Base-by-base conservation (phyloP, 2,113 vertebrate genomes). In the Xiphophorus couchianus region DNA sequence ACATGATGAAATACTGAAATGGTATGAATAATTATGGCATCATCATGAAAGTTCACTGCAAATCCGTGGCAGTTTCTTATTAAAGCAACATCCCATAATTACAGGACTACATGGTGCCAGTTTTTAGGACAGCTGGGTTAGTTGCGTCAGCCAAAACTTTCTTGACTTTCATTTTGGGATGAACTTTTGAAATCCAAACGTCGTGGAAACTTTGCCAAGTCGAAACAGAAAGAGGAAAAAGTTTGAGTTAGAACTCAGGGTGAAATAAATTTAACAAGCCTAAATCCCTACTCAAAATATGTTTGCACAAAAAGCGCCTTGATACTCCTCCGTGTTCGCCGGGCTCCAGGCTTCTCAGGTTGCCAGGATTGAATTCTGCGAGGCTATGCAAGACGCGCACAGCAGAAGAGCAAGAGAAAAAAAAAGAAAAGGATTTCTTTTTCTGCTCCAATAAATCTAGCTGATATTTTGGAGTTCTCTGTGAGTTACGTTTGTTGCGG, bases 381-480 rank as follows among this genome's bases (percentile, higher is more conserved):
- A 80, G 81, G 73, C 51, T 74, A 63, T 12, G 31, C 72, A 71
- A 80, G 29, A 87, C 73, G 71, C 70, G 66, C 33, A 1, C 27
- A 73, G 48, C 31, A 58, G 30, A 73, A 42, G 4, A 14, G 14
- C 3, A 76, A 73, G 72, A 73, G 10, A 42, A 42, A 42, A 42
- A 76, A 72, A 54, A 84, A 80, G 76, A n/a, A 27, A 62, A 25
- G 22, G 51, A 58, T 58, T 70, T 78, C 79, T 62, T 76, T 84
- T 74, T 71, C 74, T 68, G 42, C 78, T 68, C 80, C 77, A 66
- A 89, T 91, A 91, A 91, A 91, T 93, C 88, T 88, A 28, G 58
- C 7, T 63, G 86, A 89, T 92, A 92, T 94, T 92, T 88, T 87
- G 63, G 85, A 89, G 81, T 81, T 86, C 60, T 73, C 74, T 70